phyloP scores from a whole-genome alignment of 2,888 invertebrate genomes.

The Lithophane semibrunnea region DNA sequence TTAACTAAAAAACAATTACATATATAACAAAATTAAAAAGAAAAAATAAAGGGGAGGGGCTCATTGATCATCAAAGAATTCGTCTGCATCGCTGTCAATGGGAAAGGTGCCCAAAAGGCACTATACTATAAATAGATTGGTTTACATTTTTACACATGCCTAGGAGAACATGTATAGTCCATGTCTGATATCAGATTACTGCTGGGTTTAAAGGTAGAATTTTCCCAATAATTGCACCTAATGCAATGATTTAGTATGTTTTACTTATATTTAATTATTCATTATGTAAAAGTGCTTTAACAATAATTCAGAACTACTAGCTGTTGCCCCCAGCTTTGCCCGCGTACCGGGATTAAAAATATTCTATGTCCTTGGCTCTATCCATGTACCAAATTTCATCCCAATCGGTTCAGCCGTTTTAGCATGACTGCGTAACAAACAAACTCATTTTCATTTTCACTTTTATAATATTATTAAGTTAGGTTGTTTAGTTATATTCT shows the following conservation, averaged over 20 bases:
- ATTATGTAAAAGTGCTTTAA: too few species aligned
- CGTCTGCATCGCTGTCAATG: too few species aligned
- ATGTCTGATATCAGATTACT: not conserved
- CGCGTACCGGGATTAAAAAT: not conserved
- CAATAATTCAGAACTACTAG: too few species aligned
- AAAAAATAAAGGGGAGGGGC: too few species aligned
- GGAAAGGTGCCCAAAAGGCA: too few species aligned
- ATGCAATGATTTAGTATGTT: not conserved
- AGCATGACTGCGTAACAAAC: not conserved
- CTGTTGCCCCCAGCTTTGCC: too few species aligned
- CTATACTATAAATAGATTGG: not conserved
- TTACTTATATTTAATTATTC: not conserved
- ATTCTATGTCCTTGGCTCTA: too few species aligned
- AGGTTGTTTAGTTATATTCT: not conserved
- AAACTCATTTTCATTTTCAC: not conserved
- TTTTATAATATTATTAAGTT: not conserved
- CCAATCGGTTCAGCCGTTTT: too few species aligned
- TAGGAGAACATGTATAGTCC: not conserved
- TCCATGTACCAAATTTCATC: too few species aligned
- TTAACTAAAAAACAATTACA: too few species aligned
- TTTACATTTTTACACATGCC: not conserved
- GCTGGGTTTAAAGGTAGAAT: not conserved
- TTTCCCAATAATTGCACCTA: not conserved
- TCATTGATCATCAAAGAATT: too few species aligned
- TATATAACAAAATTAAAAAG: too few species aligned